phyloP scores from a whole-genome alignment of 2,113 vertebrate species.

The Chamaetylas fuelleborni region DNA sequence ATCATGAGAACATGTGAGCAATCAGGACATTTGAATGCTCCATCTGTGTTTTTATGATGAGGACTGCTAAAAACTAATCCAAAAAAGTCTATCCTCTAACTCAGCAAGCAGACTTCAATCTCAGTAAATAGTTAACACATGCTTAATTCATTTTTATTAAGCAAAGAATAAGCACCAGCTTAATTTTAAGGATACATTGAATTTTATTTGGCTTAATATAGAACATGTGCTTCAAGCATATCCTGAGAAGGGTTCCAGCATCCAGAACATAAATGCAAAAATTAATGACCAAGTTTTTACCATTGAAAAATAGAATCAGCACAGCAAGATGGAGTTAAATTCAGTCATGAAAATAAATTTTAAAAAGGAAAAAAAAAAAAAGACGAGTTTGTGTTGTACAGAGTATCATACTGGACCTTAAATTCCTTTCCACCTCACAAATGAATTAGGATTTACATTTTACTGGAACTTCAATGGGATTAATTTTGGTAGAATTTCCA shows the following conservation, averaged over 20 bases:
- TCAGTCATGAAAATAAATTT: background rate
- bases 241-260: background rate
- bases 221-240: background rate
- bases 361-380: too few species aligned
- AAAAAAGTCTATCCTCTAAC: background rate
- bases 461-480: background rate
- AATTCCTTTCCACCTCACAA: background rate
- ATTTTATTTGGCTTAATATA: background rate
- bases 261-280: background rate
- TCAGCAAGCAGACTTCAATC: background rate
- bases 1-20: conserved; percentile 46
- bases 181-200: background rate
- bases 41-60: conserved; percentile 29
- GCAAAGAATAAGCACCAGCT: background rate
- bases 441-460: background rate
- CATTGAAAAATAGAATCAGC: background rate
- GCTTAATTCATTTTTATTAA: background rate
- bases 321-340: background rate
- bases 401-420: background rate
- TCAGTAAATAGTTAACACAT: background rate
- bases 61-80: background rate
- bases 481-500: background rate
- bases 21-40: conserved; percentile 27
- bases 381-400: background rate
- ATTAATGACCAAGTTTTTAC: background rate